Base-by-base conservation (phyloP, 2,113 vertebrate genomes). In the Pagrus major region DNA sequence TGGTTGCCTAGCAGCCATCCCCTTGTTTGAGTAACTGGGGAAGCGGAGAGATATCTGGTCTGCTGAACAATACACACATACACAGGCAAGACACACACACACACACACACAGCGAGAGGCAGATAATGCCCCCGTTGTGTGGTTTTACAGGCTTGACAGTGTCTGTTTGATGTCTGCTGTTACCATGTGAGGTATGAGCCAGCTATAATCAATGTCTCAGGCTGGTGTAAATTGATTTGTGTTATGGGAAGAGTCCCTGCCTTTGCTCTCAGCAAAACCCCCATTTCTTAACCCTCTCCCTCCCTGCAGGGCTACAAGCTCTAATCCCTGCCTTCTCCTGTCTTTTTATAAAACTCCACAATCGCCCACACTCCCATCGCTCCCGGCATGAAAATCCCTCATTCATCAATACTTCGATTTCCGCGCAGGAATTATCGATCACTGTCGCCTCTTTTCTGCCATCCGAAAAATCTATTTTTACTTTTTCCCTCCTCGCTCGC, bases 1-100 rank as follows among this genome's bases (percentile, higher is more conserved):
- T 78, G 81, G 91, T 94, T 93, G 91, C 92, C 89, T 91, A 93
- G 93, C 93, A 94, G 86, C 92, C 91, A 86, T 86, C 82, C 83
- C 84, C 89, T 89, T 86, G 91, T 93, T 93, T 91, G 90, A 93
- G 85, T 88, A 90, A 91, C 88, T 76, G 89, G 85, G 91, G 82
- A 89, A 91, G 87, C 70, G 3, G 65, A 88, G 88, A 84, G 86
- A 84, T 88, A 89, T 92, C 84, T 88, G 84, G 77, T 90, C 81
- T 87, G 70, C 82, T 61, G 66, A 88, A 72, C 76, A 88, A 78
- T 84, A 88, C 83, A 69, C 86, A 80, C 56, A 68, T n/a, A 56
- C 46, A 71, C 63, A 55, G 11, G 64, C 58, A 54, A 68, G 37
- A 20, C 69, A 73, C 56, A 76, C 29, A 59, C 56, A 66, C 70